Conservation (phyloP, 2,888 invertebrate genomes). For the Nomada ruficornis region DNA sequence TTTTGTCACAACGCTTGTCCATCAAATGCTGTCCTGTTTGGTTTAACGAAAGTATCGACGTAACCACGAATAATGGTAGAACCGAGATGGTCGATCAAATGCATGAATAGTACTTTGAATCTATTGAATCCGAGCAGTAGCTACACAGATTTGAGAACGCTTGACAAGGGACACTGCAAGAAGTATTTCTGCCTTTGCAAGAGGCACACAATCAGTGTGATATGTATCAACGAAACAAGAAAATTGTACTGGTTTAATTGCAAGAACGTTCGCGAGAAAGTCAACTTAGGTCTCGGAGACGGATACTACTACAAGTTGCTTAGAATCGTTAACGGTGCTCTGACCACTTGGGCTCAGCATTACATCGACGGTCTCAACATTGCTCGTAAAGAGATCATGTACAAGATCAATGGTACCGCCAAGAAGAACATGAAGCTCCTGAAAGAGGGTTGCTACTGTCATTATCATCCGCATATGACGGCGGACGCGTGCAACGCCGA, state of each 20-base stretch:
- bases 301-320: constrained; percentile 82
- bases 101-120: constrained; percentile 78
- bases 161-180: constrained; percentile 79
- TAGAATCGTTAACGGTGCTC: constrained; percentile 78
- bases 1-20: constrained; percentile 2
- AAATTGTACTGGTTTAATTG: constrained; percentile 82
- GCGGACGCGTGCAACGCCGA: constrained; percentile 95
- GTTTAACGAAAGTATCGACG: constrained; percentile 13
- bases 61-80: constrained; percentile 81
- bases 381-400: constrained; percentile 80
- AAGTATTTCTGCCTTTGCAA: constrained; percentile 82
- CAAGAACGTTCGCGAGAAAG: constrained; percentile 81
- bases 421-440: constrained; percentile 82
- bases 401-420: constrained; percentile 81
- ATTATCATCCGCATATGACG: constrained; percentile 94
- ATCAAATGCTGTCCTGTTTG: constrained; percentile 11
- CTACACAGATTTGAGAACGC: constrained; percentile 78
- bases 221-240: constrained; percentile 81
- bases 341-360: constrained; percentile 80
- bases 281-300: constrained; percentile 79
- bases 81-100: constrained; percentile 76
- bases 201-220: constrained; percentile 81
- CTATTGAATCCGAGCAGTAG: constrained; percentile 79
- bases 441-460: constrained; percentile 85
- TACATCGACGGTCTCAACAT: constrained; percentile 80